Evolutionary conservation across 2,888 invertebrate species (phyloP).

Genomic region (Archips crataeganus): DNA sequence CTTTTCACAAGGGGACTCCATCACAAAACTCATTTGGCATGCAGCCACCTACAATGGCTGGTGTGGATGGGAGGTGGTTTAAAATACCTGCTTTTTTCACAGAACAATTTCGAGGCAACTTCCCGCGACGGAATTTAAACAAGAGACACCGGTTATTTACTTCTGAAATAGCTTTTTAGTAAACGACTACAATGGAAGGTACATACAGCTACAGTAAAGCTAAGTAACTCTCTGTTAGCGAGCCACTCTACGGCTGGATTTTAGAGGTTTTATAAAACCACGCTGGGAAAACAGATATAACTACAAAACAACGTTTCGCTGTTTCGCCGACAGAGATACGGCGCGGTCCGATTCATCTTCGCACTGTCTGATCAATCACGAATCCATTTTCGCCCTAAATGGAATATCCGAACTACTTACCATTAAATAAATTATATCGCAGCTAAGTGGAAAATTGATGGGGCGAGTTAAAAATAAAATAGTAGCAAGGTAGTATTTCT

Average conservation of each 20-base stretch:
- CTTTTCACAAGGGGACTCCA: slow-evolving; percentile 73
- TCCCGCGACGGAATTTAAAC: slow-evolving; percentile 68
- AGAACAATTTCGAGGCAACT: slow-evolving; percentile 56
- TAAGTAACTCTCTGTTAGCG: not conserved
- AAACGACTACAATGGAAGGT: not conserved
- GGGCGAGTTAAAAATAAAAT: slow-evolving; percentile 49
- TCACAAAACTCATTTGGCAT: slow-evolving; percentile 85
- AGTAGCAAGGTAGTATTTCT: slow-evolving; percentile 60
- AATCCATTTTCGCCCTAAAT: slow-evolving; percentile 20
- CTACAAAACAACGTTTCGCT: not conserved
- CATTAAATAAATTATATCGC: slow-evolving; percentile 10
- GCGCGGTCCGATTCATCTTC: slow-evolving; percentile 32
- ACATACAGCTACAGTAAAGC: not conserved
- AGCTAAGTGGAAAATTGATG: slow-evolving; percentile 24
- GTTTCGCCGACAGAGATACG: slow-evolving; percentile 17
- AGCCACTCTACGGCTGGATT: not conserved
- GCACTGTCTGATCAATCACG: slow-evolving; percentile 37
- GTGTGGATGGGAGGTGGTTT: slow-evolving; percentile 76
- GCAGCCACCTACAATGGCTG: slow-evolving; percentile 79
- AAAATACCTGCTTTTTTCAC: slow-evolving; percentile 76
- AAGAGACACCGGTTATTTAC: slow-evolving; percentile 43
- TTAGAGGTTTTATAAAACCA: not conserved
- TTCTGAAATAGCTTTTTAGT: slow-evolving; percentile 34
- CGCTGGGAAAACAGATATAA: not conserved
- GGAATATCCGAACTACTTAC: slow-evolving; percentile 17